Base-by-base conservation (phyloP, 2,113 vertebrate species). In the Thunnus maccoyii region DNA sequence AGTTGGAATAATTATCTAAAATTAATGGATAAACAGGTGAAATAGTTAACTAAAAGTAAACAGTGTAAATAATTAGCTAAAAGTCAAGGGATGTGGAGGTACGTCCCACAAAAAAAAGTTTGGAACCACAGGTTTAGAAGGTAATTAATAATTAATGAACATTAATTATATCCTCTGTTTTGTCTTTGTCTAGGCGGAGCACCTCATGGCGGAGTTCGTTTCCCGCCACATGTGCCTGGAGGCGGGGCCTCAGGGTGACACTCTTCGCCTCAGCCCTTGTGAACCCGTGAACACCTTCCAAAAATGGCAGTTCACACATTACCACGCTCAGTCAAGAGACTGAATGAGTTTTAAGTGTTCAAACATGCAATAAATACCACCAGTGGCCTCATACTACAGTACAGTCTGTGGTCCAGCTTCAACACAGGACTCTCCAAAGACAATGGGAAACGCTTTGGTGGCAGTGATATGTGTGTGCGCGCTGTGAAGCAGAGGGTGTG, bases 271-370 rank as follows among this genome's bases (percentile, higher is more conserved):
- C 17, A 89, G 58, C 25, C 17, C 74, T 22, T 99, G 97, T 85
- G 90, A 96, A 25, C n/a, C 94, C 10, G 7, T 25, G 17, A 97
- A 81, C 22, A 25, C 79, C 3, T 81, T 93, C 55, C 98, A 99
- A 44, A 97, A 97, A 93, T 99, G 98, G 98, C 95, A 95, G 76
- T 99, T 99, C 77, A 96, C 96, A 74, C 94, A 93, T 14, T 97
- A 98, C 94, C 91, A 95, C 5, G 57, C 91, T 0, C 65, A 85
- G 67, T 96, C 92, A 97, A 2, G 61, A 77, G 79, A 30, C 5
- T 54, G 8, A 50, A 13, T 7, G 50, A 58, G 14, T n/a, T 73
- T 36, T 4, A 17, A 9, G 46, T 51, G 64, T 57, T 63, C 3
- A 3, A 58, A 62, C 20, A 1, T 58, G n/a, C 74, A 82, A 78